Base-by-base conservation (phyloP, 2,888 invertebrate species). In the Lysandra bellargus region DNA sequence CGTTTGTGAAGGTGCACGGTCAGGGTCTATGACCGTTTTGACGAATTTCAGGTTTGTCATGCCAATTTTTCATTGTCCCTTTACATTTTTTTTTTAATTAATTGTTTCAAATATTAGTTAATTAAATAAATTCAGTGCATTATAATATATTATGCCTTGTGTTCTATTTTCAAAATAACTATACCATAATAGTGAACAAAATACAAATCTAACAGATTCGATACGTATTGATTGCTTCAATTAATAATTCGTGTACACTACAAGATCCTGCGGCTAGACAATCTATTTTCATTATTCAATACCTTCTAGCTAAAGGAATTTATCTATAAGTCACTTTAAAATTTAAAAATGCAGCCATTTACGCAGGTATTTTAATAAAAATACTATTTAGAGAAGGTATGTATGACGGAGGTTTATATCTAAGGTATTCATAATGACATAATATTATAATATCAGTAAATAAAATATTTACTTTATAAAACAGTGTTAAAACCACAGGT, bases 91-190 rank as follows among this genome's bases (percentile, higher is more conserved):
- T 23, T 23, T 23, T n/a, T n/a, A 37, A 37, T 37, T 3, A 37
- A 37, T 37, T 4, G 37, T 37, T 37, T 37, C 4, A 4, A 37
- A 37, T 37, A 37, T 4, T 37, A 40, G 4, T 0, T 37, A 40
- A 40, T 4, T 0, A 40, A 40, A 40, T 40, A 5, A 40, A 40
- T 44, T 44, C 44, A 44, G 44, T 44, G 44, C 44, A 44, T 44
- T 44, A 44, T 44, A 7, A 23, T 23, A 23, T 23, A 23, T 23
- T 9, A 44, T 44, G 44, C 9, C 9, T 44, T 69, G 3, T 14
- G 33, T 69, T 69, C 33, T 14, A 69, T 23, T 69, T 69, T 33
- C 33, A 69, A 69, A 69, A 69, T 69, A 69, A 69, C 69, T 4
- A 14, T 33, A 14, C 1, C 12, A 17, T 40, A 5, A 69, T 33